Evolutionary conservation across 2,113 vertebrate species (phyloP).

Genomic region (Albula goreensis): DNA sequence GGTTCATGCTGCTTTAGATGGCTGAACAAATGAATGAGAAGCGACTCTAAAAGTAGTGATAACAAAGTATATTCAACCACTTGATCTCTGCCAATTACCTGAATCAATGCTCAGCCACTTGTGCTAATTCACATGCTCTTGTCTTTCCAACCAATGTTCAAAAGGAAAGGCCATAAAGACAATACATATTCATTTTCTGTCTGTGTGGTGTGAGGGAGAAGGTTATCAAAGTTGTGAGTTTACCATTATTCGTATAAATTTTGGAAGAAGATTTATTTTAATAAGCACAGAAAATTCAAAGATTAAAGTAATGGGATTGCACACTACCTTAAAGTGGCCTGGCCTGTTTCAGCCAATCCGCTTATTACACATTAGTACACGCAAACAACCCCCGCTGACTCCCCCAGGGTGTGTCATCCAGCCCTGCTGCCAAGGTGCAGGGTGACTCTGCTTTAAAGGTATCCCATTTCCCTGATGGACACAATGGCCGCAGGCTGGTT

Average conservation of each 20-base stretch:
- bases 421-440: not conserved
- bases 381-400: not conserved
- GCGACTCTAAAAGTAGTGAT: not conserved
- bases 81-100: not conserved
- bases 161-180: too few relatives aligned
- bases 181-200: too few relatives aligned
- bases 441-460: not conserved
- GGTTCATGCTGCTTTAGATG: not conserved
- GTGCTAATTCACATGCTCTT: not conserved
- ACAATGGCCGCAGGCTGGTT: not conserved
- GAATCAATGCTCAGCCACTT: not conserved
- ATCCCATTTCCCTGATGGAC: not conserved
- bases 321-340: not conserved
- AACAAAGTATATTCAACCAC: not conserved
- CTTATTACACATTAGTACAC: not conserved
- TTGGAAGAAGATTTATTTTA: too few relatives aligned
- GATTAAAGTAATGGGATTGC: not conserved
- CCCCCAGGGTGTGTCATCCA: not conserved
- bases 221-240: too few relatives aligned
- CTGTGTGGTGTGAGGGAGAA: too few relatives aligned
- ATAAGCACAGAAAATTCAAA: too few relatives aligned
- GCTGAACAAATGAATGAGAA: not conserved
- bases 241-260: too few relatives aligned
- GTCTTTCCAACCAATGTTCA: too few relatives aligned
- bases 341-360: not conserved